Conservation (phyloP, 2,113 vertebrate species). For the Pholis gunnellus region DNA sequence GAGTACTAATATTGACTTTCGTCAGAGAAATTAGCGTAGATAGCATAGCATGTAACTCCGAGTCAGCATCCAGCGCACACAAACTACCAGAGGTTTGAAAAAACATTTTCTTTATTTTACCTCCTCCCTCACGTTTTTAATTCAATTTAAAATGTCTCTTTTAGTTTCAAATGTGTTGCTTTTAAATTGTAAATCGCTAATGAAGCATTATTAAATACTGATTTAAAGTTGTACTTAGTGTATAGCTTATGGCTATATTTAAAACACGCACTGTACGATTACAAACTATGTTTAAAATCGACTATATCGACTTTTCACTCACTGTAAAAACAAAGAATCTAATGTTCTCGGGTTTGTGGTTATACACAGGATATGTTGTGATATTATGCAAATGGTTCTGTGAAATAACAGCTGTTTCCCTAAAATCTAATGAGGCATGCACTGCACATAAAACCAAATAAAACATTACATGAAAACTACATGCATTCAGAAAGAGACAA, state of each 20-base stretch:
- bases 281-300: background rate
- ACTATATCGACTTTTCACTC: conserved; percentile 85
- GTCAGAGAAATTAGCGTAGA: background rate
- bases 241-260: background rate
- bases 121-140: background rate
- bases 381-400: conserved; percentile 91
- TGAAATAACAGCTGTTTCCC: conserved; percentile 83
- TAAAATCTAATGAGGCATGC: background rate
- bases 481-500: background rate
- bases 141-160: background rate
- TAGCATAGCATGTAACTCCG: background rate
- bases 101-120: background rate
- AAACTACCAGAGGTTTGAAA: background rate
- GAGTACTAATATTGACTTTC: background rate
- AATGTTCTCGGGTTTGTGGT: conserved; percentile 88
- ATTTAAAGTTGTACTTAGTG: background rate
- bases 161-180: background rate
- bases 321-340: conserved; percentile 84
- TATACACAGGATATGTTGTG: conserved; percentile 90
- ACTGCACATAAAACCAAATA: background rate
- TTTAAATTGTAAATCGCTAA: background rate
- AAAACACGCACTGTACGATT: background rate
- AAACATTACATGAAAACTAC: background rate
- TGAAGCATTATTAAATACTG: background rate
- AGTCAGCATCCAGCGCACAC: background rate